These are phyloP conservation scores for Phoeniculus purpureus DNA, from an alignment of 2,797 vertebrate genomes.

Conservation along the genomic window DNA sequence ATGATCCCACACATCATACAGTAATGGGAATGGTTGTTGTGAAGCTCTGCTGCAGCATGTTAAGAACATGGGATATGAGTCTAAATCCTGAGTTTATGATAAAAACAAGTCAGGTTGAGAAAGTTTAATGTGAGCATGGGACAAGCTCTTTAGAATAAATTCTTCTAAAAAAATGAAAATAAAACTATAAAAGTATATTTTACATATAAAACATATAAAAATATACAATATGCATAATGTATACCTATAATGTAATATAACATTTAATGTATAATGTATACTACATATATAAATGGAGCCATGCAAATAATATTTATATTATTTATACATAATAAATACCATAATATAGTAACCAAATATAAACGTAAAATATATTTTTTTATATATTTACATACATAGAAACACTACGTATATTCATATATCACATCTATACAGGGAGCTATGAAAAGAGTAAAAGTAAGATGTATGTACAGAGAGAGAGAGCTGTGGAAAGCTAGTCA, in stretches of 20 bases:
- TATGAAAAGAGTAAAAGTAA: neutral
- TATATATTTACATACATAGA: no score
- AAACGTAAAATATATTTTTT: no score
- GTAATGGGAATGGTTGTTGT: neutral
- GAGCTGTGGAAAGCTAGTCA: neutral
- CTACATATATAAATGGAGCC: no score
- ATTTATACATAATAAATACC: no score
- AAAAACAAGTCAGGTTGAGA: neutral
- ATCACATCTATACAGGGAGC: neutral
- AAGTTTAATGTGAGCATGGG: neutral
- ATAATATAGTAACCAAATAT: no score
- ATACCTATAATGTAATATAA: no score
- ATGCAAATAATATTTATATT: no score
- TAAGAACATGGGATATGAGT: neutral
- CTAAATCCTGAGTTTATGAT: neutral
- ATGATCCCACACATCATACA: neutral
- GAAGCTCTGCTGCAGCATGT: neutral
- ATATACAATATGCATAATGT: no score
- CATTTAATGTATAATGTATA: no score
- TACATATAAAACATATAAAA: no score
- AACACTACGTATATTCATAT: no score
- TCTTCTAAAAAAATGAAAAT: neutral
- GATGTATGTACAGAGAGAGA: fast-evolving
- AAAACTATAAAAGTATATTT: no score
- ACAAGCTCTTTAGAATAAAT: neutral